Base-by-base conservation (phyloP, 2,888 invertebrate genomes). In the Coelinius sp. region DNA sequence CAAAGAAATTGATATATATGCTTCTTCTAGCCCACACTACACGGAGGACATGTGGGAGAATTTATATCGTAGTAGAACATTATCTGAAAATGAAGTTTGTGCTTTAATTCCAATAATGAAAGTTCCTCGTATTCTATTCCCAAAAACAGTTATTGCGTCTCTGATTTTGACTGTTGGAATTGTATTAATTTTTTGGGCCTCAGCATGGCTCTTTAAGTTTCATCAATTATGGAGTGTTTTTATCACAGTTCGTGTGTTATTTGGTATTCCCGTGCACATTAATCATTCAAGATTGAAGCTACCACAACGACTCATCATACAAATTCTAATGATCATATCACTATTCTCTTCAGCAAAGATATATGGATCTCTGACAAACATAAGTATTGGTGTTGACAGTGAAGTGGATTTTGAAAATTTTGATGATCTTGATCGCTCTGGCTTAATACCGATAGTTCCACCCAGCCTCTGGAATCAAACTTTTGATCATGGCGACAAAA, bases 351-450 rank as follows among this genome's bases (percentile, higher is more conserved):
- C 75, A 4, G 53, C 77, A 8, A 59, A 27, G n/a, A 73, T 77
- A 59, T 78, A 76, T 46, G 68, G 31, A 1, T 64, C 73, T 14
- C 66, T 79, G 4, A 76, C 76, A 2, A 20, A 67, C 7, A 35
- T 75, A 8, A 74, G 66, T 20, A 44, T 75, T 8, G 41, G 53
- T 17, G 38, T 12, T 0, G 41, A 67, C 1, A 49, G 8, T n/a
- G 72, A 72, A 41, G 53, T 68, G 35, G 68, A 70, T 1, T 70
- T 76, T 8, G 0, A 6, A 1, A 68, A 62, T 6, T 75, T 76
- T 59, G 35, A 68, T 2, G 77, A 77, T 66, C 67, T 79, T 2
- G 76, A 76, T 46, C 10, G 65, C 0, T 71, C 74, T n/a, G 68
- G 67, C 1, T 53, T 78, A 5, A 59, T 49, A 14, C 77, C 76